phyloP scores from a whole-genome alignment of 2,113 vertebrate species.

The Phaethon lepturus region DNA sequence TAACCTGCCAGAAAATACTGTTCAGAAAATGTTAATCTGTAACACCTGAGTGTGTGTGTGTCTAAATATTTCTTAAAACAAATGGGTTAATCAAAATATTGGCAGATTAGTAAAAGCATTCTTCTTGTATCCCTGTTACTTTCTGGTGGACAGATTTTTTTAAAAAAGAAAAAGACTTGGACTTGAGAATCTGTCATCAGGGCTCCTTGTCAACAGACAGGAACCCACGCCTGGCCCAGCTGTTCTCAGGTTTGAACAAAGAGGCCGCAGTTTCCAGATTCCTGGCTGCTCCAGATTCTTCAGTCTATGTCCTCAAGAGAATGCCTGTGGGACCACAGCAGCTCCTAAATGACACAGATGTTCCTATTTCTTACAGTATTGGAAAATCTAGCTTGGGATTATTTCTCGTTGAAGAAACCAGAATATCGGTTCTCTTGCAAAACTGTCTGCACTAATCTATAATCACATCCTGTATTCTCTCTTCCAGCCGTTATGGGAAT shows the following conservation, averaged over 20 bases:
- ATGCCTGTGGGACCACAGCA: neutral
- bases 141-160: neutral
- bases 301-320: neutral
- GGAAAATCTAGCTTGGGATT: neutral
- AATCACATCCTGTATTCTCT: neutral
- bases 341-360: neutral
- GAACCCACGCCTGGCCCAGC: neutral
- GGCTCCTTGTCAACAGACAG: neutral
- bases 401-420: neutral
- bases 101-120: neutral
- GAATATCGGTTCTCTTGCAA: neutral
- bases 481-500: accelerated
- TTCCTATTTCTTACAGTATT: neutral
- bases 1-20: neutral
- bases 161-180: no score
- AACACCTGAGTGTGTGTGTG: neutral
- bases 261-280: neutral
- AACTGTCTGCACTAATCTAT: accelerated
- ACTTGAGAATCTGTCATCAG: neutral
- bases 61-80: neutral
- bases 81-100: neutral
- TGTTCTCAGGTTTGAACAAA: accelerated
- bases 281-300: neutral
- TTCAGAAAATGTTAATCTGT: neutral
- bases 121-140: neutral